A percentile compares a stretch with the other conserved stretches of the same genome.
Evolutionary conservation across 1,140 invertebrate species (phyloP).

Genomic region (Metaphire vulgaris): DNA sequence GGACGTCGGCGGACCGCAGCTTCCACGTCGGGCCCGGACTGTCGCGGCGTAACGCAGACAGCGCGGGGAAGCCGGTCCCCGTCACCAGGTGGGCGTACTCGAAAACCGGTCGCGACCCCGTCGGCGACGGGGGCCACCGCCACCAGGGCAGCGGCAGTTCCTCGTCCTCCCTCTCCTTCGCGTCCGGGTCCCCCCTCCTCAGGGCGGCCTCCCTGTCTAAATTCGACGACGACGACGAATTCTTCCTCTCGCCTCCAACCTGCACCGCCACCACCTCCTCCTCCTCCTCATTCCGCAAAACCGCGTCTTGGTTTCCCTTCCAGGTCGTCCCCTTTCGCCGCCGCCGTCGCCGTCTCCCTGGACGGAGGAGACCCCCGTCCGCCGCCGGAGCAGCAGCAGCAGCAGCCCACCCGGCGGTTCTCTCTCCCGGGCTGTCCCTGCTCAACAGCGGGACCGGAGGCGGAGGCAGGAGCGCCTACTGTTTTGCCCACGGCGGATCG

Average conservation of each 20-base stretch:
- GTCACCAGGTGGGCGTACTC: background rate
- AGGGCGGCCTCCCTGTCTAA: background rate
- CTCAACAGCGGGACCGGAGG: no score
- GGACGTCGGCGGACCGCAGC: background rate
- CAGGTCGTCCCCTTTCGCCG: background rate
- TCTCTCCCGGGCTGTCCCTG: background rate
- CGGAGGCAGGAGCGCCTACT: background rate
- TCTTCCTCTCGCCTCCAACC: background rate
- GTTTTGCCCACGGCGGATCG: background rate
- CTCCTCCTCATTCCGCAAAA: background rate
- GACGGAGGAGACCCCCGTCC: no score
- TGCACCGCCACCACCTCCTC: background rate
- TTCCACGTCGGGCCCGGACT: background rate
- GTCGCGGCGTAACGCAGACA: background rate
- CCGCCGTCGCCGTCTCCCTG: no score
- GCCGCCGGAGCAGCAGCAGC: no score
- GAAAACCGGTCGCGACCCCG: background rate
- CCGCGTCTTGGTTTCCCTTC: background rate
- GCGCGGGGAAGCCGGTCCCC: background rate
- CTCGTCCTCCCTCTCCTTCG: background rate
- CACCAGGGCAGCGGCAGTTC: background rate
- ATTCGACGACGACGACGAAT: background rate
- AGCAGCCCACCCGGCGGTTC: no score
- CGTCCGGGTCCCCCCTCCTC: background rate
- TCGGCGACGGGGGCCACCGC: background rate